phyloP scores from a whole-genome alignment of 2,888 invertebrate genomes.

The Drosophila emarginata region DNA sequence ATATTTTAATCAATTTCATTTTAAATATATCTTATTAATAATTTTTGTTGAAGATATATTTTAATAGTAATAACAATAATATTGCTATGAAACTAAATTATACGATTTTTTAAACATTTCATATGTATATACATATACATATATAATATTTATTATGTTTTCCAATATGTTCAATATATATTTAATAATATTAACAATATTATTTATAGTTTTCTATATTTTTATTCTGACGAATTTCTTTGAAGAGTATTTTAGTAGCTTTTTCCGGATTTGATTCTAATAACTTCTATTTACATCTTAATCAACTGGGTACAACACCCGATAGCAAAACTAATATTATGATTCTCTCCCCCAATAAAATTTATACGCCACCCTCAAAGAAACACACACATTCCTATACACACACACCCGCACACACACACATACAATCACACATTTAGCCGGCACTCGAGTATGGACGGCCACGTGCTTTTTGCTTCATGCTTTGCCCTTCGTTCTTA shows the following conservation, averaged over 20 bases:
- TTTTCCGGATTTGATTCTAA: background rate
- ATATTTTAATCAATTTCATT: too few relatives aligned
- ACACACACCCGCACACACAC: background rate
- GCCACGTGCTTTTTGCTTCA: constrained; percentile 51
- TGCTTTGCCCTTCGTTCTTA: constrained; percentile 6
- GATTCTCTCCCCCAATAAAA: background rate
- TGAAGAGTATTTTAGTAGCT: background rate
- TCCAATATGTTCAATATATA: too few relatives aligned
- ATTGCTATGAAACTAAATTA: too few relatives aligned
- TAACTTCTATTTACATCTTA: background rate
- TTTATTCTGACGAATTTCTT: background rate
- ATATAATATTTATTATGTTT: too few relatives aligned
- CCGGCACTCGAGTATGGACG: constrained; percentile 42
- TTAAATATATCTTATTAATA: too few relatives aligned
- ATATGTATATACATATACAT: too few relatives aligned
- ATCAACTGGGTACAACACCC: background rate
- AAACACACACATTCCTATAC: background rate
- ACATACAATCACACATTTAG: constrained; percentile 1
- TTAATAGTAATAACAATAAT: too few relatives aligned
- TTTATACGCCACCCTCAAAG: constrained; percentile 5
- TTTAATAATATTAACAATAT: too few relatives aligned
- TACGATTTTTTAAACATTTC: too few relatives aligned
- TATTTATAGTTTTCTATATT: too few relatives aligned
- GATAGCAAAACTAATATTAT: background rate
- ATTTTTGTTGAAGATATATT: too few relatives aligned